Conservation (phyloP, 1,140 invertebrate species). For the Heliconius hermathena region DNA sequence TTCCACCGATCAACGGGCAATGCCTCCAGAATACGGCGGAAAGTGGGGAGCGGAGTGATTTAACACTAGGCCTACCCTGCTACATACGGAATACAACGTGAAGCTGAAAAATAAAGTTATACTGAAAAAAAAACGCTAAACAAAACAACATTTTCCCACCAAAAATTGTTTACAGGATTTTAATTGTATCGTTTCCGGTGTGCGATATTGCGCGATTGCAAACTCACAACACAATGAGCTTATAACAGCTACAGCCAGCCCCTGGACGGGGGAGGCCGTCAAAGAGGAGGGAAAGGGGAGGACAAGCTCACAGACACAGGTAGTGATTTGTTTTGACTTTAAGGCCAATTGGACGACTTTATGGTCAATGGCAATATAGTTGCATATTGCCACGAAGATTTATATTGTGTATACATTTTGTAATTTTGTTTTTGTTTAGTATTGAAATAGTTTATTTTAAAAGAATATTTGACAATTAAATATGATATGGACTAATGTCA, state of each 20-base stretch:
- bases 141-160: background rate
- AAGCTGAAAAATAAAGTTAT: background rate
- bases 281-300: background rate
- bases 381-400: background rate
- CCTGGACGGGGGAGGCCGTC: background rate
- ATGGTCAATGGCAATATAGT: background rate
- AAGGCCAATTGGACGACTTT: background rate
- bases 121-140: background rate
- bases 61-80: too few species aligned
- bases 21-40: too few species aligned
- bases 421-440: too few species aligned
- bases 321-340: constrained; percentile 8
- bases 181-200: constrained; percentile 7
- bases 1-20: too few species aligned
- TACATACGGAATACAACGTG: too few species aligned
- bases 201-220: background rate
- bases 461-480: too few species aligned
- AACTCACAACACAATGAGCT: background rate
- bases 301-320: background rate
- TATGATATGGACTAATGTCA: too few species aligned
- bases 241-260: background rate
- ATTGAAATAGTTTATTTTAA: too few species aligned
- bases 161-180: constrained; percentile 1
- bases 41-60: too few species aligned
- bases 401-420: background rate